Conservation (phyloP, 2,113 vertebrate species). For the Coptodon rendalli region DNA sequence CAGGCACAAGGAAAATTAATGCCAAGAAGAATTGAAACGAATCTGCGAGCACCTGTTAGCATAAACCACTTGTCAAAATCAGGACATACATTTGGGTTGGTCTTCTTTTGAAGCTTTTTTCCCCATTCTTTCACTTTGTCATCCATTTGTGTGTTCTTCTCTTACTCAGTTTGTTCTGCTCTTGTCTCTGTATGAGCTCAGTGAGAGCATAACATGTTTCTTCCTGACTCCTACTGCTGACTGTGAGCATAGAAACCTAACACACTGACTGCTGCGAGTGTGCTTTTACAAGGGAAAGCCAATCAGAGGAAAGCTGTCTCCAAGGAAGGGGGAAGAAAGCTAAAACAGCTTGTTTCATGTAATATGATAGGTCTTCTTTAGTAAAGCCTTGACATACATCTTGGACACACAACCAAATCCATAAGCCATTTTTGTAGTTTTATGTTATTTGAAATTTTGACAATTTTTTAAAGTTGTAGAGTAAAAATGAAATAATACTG, state of each 20-base stretch:
- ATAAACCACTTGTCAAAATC: not conserved
- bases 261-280: not conserved
- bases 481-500: not conserved
- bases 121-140: not conserved
- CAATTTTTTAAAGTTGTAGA: accelerated
- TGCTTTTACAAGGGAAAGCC: not conserved
- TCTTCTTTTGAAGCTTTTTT: accelerated
- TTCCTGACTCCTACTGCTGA: not conserved
- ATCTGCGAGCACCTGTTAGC: not conserved
- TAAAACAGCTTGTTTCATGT: not conserved
- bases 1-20: not conserved
- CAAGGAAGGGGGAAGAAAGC: not conserved
- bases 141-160: not conserved
- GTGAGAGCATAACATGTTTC: not conserved
- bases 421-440: not conserved
- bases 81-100: accelerated
- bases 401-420: not conserved
- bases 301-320: not conserved
- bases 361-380: not conserved
- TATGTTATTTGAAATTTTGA: not conserved
- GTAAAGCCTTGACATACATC: accelerated
- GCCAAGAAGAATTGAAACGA: not conserved
- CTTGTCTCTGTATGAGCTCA: not conserved
- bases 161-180: not conserved
- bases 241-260: not conserved